Percentiles rank a stretch among this genome's conserved stretches.
These are phyloP conservation scores for Ypsolopha scabrella DNA, from an alignment of 2,888 invertebrate species.

Conservation along the genomic window DNA sequence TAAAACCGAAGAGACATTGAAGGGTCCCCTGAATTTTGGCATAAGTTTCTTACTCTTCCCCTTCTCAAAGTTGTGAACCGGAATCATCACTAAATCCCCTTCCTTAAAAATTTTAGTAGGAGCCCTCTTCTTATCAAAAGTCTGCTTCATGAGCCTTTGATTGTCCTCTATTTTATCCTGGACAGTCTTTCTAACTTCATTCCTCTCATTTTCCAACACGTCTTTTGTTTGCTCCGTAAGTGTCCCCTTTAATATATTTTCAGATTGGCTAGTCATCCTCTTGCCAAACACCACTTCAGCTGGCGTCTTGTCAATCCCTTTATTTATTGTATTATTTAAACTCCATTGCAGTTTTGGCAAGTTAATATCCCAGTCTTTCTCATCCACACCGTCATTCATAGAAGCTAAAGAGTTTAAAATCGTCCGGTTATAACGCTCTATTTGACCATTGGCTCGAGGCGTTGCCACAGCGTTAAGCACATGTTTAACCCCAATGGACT, in stretches of 20 bases:
- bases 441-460: slow-evolving; percentile 1
- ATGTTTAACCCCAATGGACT: slow-evolving; percentile 6
- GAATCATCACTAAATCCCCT: slow-evolving; percentile 1
- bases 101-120: slow-evolving; percentile 1
- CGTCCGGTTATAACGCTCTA: background rate
- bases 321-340: slow-evolving; percentile 9
- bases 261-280: slow-evolving; percentile 2
- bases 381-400: slow-evolving; percentile 3
- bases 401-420: slow-evolving; percentile 5
- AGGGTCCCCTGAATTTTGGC: slow-evolving; percentile 6
- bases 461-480: background rate
- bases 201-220: background rate
- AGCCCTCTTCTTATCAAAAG: slow-evolving; percentile 5
- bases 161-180: background rate
- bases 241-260: slow-evolving; percentile 4
- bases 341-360: slow-evolving; percentile 7
- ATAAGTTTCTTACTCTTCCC: slow-evolving; percentile 1
- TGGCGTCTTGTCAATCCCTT: slow-evolving; percentile 6
- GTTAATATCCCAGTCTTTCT: slow-evolving; percentile 6
- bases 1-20: slow-evolving; percentile 9
- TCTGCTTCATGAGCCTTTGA: slow-evolving; percentile 6
- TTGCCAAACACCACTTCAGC: slow-evolving; percentile 7
- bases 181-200: slow-evolving; percentile 4
- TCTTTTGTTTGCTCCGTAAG: too few relatives aligned
- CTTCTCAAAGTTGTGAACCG: background rate